Evolutionary conservation across 2,113 vertebrate species (phyloP).

Genomic region (Fregetta grallaria): DNA sequence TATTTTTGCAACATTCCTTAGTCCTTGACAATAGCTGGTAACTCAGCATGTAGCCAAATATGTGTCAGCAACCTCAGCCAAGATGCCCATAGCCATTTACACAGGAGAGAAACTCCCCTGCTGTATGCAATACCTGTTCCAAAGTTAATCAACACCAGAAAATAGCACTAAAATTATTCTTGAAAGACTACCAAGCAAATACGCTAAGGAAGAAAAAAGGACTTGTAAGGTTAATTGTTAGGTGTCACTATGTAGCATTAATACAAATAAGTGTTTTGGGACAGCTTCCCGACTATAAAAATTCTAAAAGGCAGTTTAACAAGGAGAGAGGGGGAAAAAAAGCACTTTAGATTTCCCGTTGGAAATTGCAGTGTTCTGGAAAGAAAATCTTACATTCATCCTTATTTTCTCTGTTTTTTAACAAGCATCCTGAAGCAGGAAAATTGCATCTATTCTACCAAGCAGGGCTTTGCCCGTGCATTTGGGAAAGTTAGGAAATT

Average conservation of each 20-base stretch:
- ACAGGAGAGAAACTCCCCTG: neutral
- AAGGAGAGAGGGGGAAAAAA: neutral
- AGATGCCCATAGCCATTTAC: neutral
- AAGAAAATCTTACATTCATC: neutral
- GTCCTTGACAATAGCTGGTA: neutral
- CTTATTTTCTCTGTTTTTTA: neutral
- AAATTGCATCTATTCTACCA: neutral
- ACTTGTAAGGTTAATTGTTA: neutral
- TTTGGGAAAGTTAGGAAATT: neutral
- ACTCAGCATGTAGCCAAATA: neutral
- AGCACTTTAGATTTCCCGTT: neutral
- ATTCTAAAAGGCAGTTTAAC: neutral
- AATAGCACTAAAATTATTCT: neutral
- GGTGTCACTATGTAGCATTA: too few species aligned
- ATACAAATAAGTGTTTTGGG: neutral
- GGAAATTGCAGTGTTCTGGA: neutral
- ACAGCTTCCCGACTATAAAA: neutral
- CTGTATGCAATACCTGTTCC: neutral
- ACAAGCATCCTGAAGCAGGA: neutral
- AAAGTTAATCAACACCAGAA: conserved; percentile 32
- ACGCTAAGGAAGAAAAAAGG: neutral
- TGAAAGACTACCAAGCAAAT: conserved; percentile 1
- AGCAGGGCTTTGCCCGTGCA: neutral
- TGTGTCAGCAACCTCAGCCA: conserved; percentile 28
- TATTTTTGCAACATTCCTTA: neutral